Base-by-base conservation (phyloP, 2,888 invertebrate species). In the Eilema sororculum region DNA sequence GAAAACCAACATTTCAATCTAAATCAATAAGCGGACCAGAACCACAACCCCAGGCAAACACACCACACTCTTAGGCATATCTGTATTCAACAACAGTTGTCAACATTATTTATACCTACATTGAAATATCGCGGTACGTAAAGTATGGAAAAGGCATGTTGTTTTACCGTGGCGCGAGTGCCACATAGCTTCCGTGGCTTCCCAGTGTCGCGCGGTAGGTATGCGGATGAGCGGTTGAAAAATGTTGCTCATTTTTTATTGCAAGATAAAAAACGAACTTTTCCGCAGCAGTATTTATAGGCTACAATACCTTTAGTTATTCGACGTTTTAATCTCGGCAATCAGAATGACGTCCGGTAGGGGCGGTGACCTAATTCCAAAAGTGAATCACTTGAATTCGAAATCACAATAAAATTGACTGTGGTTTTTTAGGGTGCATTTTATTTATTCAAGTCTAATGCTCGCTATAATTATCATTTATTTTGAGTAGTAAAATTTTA, bases 111-210 rank as follows among this genome's bases (percentile, higher is more conserved):
- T 0, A 8, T 37, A 37, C 33, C 33, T 52, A n/a, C 9, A 52
- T 6, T n/a, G 9, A 9, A 52, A 52, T 52, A 1, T 9, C n/a
- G 9, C n/a, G 5, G 9, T n/a, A n/a, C n/a, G n/a, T 52, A 52
- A 9, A 52, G 8, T 52, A 52, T 52, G 52, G 1, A 52, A 20
- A 46, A n/a, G n/a, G 20, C 9, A 52, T 20, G 52, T 52, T 52
- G 52, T 52, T 52, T 52, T 52, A 20, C 9, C 20, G 52, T 52
- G 9, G 52, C n/a, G n/a, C 9, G 52, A 52, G n/a, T 16, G 5
- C 52, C 52, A 52, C 52, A 52, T n/a, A 52, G n/a, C 52, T 52
- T 52, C n/a, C 52, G n/a, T 52, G 52, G 52, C n/a, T 52, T 52
- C 3, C n/a, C 52, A 52, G 9, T 52, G n/a, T 52, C 52, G n/a